Conservation (phyloP, 2,797 vertebrate species). For the Staurois parvus region DNA sequence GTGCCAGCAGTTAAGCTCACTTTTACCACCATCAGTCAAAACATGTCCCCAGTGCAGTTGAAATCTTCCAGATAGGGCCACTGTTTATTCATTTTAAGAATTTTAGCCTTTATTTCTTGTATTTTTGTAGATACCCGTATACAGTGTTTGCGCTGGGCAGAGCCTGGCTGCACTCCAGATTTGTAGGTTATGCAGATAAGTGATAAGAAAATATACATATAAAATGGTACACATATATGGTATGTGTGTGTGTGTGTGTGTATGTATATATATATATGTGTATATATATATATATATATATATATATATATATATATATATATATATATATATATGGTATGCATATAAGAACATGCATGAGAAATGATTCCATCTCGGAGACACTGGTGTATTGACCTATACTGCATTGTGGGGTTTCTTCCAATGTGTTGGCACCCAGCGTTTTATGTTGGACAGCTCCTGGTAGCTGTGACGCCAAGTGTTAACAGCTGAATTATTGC, state of each 20-base stretch:
- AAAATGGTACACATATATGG: too few species aligned
- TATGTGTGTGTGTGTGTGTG: too few species aligned
- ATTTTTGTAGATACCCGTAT: not conserved
- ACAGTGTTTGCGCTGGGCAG: not conserved
- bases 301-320: too few species aligned
- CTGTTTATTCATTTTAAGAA: not conserved
- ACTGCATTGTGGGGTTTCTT: not conserved
- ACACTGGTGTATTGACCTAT: not conserved
- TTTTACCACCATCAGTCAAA: too few species aligned
- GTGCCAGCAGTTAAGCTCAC: too few species aligned
- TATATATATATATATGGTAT: too few species aligned
- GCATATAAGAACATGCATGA: not conserved
- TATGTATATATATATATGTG: too few species aligned
- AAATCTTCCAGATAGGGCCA: too few species aligned
- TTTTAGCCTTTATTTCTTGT: not conserved
- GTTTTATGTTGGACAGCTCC: not conserved
- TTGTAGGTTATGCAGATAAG: not conserved
- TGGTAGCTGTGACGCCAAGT: conserved; percentile 8
- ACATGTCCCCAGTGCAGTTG: too few species aligned
- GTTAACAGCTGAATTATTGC: conserved; percentile 57
- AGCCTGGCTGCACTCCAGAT: not conserved
- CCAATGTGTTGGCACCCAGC: not conserved
- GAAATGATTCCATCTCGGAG: not conserved
- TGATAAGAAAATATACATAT: not conserved
- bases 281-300: too few species aligned